phyloP scores from a whole-genome alignment of 2,888 invertebrate genomes.

The Aromia moschata region DNA sequence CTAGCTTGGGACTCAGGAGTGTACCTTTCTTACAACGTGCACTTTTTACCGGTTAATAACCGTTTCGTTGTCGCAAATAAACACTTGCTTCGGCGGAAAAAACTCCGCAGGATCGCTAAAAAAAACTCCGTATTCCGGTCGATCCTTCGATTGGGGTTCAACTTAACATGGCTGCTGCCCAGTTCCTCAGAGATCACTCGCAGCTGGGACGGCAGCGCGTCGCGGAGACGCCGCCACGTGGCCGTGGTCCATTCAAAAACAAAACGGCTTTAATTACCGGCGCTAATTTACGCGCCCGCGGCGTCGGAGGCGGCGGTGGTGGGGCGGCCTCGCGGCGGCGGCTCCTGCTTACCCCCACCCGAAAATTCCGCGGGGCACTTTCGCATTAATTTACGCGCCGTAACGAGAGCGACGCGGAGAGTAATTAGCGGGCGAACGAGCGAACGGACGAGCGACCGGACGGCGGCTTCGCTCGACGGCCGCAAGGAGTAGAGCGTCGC shows the following conservation, averaged over 20 bases:
- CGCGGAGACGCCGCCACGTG: conserved; percentile 42
- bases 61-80: neutral
- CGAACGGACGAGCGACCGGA: conserved; percentile 21
- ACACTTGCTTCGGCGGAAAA: neutral
- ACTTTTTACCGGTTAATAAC: neutral
- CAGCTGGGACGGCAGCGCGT: neutral
- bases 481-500: conserved; percentile 36
- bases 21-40: too few species aligned
- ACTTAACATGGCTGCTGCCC: too few species aligned
- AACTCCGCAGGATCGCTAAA: neutral
- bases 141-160: too few species aligned
- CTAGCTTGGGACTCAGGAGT: too few species aligned
- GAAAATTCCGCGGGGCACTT: conserved; percentile 40
- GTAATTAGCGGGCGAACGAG: conserved; percentile 38
- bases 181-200: too few species aligned
- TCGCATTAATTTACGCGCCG: conserved; percentile 50
- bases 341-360: conserved; percentile 42
- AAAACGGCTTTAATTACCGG: conserved; percentile 46
- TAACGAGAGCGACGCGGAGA: conserved; percentile 38
- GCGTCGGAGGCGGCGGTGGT: conserved; percentile 36
- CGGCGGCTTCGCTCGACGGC: conserved; percentile 31
- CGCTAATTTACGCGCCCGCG: conserved; percentile 45
- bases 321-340: too few species aligned
- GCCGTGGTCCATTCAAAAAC: conserved; percentile 45
- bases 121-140: too few species aligned